Percentiles rank a stretch among this genome's conserved stretches.
phyloP scores from a whole-genome alignment of 2,888 invertebrate genomes.

The Dioctria rufipes region DNA sequence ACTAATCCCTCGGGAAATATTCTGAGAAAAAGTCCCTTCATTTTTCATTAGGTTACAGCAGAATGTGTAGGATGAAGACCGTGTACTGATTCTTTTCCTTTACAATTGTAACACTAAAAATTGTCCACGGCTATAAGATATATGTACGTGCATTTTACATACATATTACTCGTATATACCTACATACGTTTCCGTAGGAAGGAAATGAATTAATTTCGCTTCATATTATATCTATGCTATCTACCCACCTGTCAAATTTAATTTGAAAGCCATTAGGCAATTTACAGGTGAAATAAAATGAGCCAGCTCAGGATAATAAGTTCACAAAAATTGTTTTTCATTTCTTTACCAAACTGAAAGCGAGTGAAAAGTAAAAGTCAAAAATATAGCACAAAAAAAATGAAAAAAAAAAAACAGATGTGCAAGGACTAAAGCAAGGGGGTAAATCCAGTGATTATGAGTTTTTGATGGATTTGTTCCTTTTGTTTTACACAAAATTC shows the following conservation, averaged over 20 bases:
- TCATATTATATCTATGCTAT: background rate
- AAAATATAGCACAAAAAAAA: background rate
- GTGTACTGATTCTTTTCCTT: background rate
- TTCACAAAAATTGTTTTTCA: too few species aligned
- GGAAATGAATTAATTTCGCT: background rate
- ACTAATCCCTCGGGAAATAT: background rate
- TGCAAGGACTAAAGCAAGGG: background rate
- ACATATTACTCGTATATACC: too few species aligned
- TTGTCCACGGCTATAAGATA: background rate
- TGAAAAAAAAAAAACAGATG: background rate
- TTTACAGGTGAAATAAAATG: background rate
- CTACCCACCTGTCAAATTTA: background rate
- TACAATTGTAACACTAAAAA: background rate
- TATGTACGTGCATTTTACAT: too few species aligned
- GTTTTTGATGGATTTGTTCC: background rate
- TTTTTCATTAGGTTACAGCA: background rate
- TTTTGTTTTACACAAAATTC: background rate
- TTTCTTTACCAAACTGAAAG: background rate
- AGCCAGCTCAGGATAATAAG: too few species aligned
- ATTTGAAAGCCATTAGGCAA: background rate
- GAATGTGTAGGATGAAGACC: background rate
- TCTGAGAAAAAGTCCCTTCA: background rate
- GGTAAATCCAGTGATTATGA: constrained; percentile 1
- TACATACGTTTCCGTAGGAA: background rate
- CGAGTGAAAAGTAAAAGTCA: background rate